Conservation (phyloP, 2,888 invertebrate species). For the Aethes cnicana region DNA sequence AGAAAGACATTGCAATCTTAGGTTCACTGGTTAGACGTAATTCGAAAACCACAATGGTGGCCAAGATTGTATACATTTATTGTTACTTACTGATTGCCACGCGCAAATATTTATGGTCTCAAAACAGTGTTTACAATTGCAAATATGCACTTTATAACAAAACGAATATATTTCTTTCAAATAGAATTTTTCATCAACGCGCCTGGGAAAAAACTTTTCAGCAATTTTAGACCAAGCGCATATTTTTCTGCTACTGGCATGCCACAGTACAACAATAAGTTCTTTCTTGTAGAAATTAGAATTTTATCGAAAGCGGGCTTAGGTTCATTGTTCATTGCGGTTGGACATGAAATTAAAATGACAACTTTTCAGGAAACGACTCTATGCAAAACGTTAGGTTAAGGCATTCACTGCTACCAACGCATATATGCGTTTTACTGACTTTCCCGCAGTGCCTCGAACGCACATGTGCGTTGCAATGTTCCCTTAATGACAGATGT, state of each 20-base stretch:
- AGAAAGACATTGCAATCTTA: too few species aligned
- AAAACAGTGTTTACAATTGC: too few species aligned
- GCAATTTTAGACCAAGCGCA: conserved; percentile 12
- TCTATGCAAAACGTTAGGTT: conserved; percentile 1
- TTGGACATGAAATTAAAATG: background rate
- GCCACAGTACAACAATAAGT: background rate
- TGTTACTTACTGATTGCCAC: too few species aligned
- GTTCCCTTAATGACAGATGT: too few species aligned
- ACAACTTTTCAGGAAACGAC: background rate
- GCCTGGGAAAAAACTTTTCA: conserved; percentile 11
- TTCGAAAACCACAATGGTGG: too few species aligned
- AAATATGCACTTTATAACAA: background rate
- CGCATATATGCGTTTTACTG: too few species aligned
- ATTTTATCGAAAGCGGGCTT: background rate
- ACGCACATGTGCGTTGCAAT: too few species aligned
- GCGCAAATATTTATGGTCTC: too few species aligned
- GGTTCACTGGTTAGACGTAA: too few species aligned
- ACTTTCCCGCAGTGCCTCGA: too few species aligned
- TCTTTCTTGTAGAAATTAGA: background rate
- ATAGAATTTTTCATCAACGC: conserved; percentile 7
- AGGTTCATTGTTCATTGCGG: background rate
- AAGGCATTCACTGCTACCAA: too few species aligned
- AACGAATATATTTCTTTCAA: conserved; percentile 1
- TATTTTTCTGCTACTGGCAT: background rate
- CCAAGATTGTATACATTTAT: too few species aligned